These are phyloP conservation scores for Macroramphosus scolopax DNA, from an alignment of 2,797 vertebrate species.

Conservation along the genomic window DNA sequence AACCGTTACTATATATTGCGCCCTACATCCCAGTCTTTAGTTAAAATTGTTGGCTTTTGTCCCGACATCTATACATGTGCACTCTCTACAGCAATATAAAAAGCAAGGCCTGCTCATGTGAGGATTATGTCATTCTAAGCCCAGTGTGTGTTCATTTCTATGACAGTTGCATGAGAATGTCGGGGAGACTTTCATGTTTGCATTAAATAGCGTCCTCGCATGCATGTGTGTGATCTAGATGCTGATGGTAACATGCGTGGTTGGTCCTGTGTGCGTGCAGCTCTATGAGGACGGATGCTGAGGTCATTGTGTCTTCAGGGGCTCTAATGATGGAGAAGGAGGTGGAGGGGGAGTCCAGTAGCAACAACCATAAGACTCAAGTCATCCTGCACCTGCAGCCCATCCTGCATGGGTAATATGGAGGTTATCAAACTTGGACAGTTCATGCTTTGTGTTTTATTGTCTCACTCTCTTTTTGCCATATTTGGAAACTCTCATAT, in stretches of 20 bases:
- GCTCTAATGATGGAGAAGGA: constrained; percentile 84
- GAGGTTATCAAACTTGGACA: neutral
- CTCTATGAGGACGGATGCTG: constrained; percentile 69
- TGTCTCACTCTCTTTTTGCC: no score
- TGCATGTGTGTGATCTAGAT: constrained; percentile 37
- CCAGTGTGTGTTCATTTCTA: constrained; percentile 29
- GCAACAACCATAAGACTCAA: constrained; percentile 82
- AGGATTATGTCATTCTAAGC: constrained; percentile 49
- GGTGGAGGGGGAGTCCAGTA: constrained; percentile 82
- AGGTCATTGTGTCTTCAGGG: constrained; percentile 85
- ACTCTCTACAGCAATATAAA: constrained; percentile 10
- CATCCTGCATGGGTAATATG: constrained; percentile 84
- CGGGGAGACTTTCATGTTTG: constrained; percentile 31
- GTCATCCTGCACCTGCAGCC: constrained; percentile 89
- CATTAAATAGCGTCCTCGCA: constrained; percentile 25
- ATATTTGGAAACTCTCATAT: no score
- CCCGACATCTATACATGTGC: neutral
- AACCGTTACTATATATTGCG: no score
- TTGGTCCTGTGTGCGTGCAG: constrained; percentile 46
- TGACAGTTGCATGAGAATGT: constrained; percentile 41
- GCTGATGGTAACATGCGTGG: constrained; percentile 45
- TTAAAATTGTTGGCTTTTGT: constrained; percentile 1
- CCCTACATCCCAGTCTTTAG: neutral
- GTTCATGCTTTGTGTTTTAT: neutral
- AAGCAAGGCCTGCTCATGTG: constrained; percentile 3